A percentile compares a stretch with the other conserved stretches of the same genome.
Evolutionary conservation across 2,113 vertebrate species (phyloP).

Genomic region (Pionites leucogaster): DNA sequence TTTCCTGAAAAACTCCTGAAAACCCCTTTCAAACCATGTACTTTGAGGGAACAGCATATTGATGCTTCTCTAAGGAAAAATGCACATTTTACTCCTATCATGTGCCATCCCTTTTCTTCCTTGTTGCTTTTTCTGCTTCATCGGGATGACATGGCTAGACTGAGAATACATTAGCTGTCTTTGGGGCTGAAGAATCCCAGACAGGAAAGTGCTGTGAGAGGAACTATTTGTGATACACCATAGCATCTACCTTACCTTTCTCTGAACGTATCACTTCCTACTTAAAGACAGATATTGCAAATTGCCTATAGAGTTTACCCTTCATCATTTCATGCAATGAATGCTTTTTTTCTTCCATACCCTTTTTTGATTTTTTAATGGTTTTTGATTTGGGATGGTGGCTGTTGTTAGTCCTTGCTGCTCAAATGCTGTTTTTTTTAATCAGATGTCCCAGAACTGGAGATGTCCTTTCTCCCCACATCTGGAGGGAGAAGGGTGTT

Average conservation of each 20-base stretch:
- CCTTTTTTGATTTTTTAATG: neutral
- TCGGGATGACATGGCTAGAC: neutral
- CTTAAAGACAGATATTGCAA: neutral
- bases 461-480: neutral
- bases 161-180: neutral
- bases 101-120: neutral
- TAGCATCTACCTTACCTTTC: neutral
- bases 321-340: neutral
- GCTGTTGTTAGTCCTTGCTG: neutral
- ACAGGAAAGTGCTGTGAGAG: neutral
- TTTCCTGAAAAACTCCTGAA: neutral
- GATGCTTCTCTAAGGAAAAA: neutral
- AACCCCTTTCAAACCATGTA: neutral
- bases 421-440: neutral
- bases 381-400: neutral
- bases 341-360: neutral
- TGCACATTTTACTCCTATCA: neutral
- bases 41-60: neutral
- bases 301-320: neutral
- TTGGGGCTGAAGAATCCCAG: neutral
- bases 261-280: neutral
- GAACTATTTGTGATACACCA: neutral
- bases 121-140: neutral
- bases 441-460: neutral
- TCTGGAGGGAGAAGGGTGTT: neutral